Evolutionary conservation across 2,888 invertebrate species (phyloP), one percentile per base, ranked within the genome.

Genomic region (Candidula unifasciata): DNA sequence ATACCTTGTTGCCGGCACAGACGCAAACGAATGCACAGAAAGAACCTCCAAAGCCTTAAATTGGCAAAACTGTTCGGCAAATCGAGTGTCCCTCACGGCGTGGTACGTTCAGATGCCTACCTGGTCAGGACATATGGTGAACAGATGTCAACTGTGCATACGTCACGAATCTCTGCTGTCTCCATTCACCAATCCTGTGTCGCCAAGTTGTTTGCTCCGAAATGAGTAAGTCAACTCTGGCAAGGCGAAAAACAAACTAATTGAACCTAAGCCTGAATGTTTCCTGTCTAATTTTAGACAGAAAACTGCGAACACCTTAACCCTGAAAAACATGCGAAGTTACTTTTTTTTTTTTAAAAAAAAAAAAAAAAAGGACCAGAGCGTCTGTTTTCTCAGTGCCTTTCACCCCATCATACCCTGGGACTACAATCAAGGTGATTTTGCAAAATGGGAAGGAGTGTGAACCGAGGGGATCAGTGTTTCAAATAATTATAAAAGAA

Each of bases 91-190:
- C 69, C 16, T 35, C 35, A 16, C 35, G 69, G 5, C 69, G 2
- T 52, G 52, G 27, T 27, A 8, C n/a, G 35, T 44, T 74, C 37
- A 73, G 71, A 44, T 27, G 24, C 27, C n/a, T 27, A 27, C 52
- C 73, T 52, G 27, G 13, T 18, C 52, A 27, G 73, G 10, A 27
- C 6, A 74, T 74, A 35, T 16, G 24, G n/a, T 21, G n/a, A 74
- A 8, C 27, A 27, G 18, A 74, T 74, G 73, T 74, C 52, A 74
- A 18, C 2, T n/a, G 73, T 52, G 73, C n/a, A 74, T 3, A 74
- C 73, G 73, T 74, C 73, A 74, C 52, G 8, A 74, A n/a, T 52
- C 52, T 74, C 13, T 74, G 73, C 44, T 74, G 52, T 16, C 73
- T n/a, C 3, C 13, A 52, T 27, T 27, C n/a, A 27, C 73, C 73